Evolutionary conservation across 2,888 invertebrate genomes (phyloP), one percentile per base, ranked within the genome.

Genomic region (Ophioninae sp.): DNA sequence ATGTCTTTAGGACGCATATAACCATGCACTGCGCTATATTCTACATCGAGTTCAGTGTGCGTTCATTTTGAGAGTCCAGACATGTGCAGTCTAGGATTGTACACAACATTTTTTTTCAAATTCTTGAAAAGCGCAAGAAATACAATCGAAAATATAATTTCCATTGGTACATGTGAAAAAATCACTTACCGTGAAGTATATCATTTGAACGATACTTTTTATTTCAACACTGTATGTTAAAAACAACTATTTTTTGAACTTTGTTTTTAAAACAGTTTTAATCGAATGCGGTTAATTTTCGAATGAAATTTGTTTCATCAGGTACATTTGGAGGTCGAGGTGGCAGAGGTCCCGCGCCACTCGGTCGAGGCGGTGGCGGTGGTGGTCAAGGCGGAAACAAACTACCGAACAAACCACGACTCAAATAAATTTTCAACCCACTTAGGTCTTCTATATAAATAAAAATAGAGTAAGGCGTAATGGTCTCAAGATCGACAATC

Each of bases 291-390:
- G 10, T 10, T 17, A 51, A 51, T 51, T 51, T 51, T 51, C 51
- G 51, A 51, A 59, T 3, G 63, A 64, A 64, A 44, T 22, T 39
- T 51, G 51, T 51, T 51, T 67, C 3, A 58, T 23, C 87, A 87
- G 94, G 95, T 2, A 94, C 95, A 0, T 95, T 95, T 87, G 95
- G 95, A 0, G 95, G 94, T 85, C 93, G 95, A 61, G 94, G 95
- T 0, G 93, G 93, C 79, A 94, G 95, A 83, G 91, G 93, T 0
- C 94, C 95, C 17, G 91, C 93, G 0, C 94, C 95, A 0, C 92
- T 95, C 6, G 94, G 95, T 0, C 93, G 95, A 81, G 93, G 93
- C 17, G 93, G 93, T 41, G 89, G 93, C 10, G 93, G 93, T 51
- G 89, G 90, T 59, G 91, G 89, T 85, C 91, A 91, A 89, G 90